A percentile compares a stretch with the other conserved stretches of the same genome.
Conservation (phyloP, 2,113 vertebrate genomes). For the Gila orcuttii region DNA sequence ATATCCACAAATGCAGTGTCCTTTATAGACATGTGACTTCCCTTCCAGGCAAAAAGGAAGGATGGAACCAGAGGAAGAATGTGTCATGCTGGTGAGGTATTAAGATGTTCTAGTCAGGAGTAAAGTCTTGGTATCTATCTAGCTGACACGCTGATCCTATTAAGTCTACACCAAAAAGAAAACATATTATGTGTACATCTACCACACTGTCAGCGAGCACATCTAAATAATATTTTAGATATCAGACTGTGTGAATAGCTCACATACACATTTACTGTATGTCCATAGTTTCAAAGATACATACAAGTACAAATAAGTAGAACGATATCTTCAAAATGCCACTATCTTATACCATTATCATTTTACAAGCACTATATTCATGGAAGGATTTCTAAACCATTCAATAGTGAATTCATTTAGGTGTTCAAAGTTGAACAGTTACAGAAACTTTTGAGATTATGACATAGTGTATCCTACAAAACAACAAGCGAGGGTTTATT, state of each 20-base stretch:
- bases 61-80: conserved; percentile 26
- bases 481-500: background rate
- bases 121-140: background rate
- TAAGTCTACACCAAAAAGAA: background rate
- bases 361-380: background rate
- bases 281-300: background rate
- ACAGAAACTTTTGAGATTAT: background rate
- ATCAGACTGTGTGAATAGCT: conserved; percentile 16
- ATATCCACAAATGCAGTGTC: background rate
- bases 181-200: conserved; percentile 10
- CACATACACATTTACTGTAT: background rate
- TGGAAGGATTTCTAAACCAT: background rate
- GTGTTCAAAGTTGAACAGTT: background rate
- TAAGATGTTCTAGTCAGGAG: background rate
- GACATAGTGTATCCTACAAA: background rate
- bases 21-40: conserved; percentile 17
- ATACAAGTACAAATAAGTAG: background rate
- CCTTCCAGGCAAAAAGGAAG: background rate
- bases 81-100: background rate
- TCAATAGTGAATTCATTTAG: background rate
- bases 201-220: conserved; percentile 5
- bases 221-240: conserved; percentile 32
- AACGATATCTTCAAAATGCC: background rate
- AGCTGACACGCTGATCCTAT: conserved; percentile 15
- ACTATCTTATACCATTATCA: background rate